Evolutionary conservation across 2,888 invertebrate genomes (phyloP), one percentile per base, ranked within the genome.

Genomic region (Sinopyrophorus schimmeli): DNA sequence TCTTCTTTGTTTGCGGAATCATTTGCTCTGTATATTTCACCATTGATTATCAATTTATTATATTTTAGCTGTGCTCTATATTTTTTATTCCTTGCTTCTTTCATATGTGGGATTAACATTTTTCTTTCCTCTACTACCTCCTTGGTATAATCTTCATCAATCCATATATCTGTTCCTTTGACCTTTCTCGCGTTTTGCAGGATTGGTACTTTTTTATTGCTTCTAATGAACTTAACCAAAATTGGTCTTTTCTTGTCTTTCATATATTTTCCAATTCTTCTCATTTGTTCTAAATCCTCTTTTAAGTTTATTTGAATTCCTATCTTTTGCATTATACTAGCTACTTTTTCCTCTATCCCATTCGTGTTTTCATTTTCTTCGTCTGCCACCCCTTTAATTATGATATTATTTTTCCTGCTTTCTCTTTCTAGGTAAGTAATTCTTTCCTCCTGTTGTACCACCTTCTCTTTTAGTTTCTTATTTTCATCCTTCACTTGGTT

Each of bases 251-350:
- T 16, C 10, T 31, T 31, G n/a, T 41, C 30, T n/a, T 24, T 41
- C 10, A 9, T 31, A 14, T 31, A 41, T 21, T 20, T 41, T 15
- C 31, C 40, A 2, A 41, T 30, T 41, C 30, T 41, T 23, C 21
- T 41, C 5, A 31, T 9, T 31, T 31, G 17, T 9, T 31, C 17
- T n/a, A 31, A 16, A 2, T 31, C 31, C 9, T 9, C 10, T 31
- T 31, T 16, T n/a, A 17, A 9, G 10, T 31, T 7, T 10, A 31
- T 31, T 31, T 27, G 12, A 7, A 38, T 10, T 15, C 26, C 38
- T 21, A 38, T 38, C 31, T 41, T 31, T 31, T 24, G 30, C 11
- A 26, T 26, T 5, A 26, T n/a, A 11, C 10, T 26, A 9, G 9
- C 1, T 26, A 26, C 11, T 5, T 26, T 26, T 26, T 26, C 10